Percentiles rank a stretch among this genome's conserved stretches.
These are phyloP conservation scores for Burhinus oedicnemus DNA, from an alignment of 2,113 vertebrate species.

Conservation along the genomic window DNA sequence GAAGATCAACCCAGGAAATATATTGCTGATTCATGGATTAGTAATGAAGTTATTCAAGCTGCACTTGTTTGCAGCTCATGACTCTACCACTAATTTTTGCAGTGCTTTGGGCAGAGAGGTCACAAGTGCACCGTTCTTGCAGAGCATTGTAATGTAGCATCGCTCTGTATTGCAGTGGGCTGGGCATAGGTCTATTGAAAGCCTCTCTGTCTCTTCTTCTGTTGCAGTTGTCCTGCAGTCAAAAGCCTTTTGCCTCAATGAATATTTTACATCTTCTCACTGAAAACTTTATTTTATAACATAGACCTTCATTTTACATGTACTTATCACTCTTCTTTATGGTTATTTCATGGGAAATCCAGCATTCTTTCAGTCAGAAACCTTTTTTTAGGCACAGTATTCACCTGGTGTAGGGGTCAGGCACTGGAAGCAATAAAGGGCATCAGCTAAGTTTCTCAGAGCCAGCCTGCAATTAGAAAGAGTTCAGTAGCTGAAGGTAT, in stretches of 20 bases:
- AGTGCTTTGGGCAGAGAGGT: background rate
- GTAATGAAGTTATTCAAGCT: background rate
- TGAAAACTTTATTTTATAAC: background rate
- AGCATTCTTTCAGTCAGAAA: background rate
- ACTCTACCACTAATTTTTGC: background rate
- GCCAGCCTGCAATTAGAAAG: background rate
- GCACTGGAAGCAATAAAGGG: background rate
- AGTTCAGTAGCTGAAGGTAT: background rate
- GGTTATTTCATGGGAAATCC: background rate
- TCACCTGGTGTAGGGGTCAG: background rate
- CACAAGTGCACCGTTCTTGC: background rate
- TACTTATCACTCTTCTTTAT: background rate
- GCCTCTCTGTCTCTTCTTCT: background rate
- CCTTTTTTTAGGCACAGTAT: background rate
- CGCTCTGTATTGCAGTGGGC: background rate
- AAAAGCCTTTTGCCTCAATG: background rate
- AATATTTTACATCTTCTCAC: background rate
- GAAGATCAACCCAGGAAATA: background rate
- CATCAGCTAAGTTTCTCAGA: background rate
- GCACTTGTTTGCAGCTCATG: background rate
- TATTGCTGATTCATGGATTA: background rate
- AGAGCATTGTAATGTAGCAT: rapidly evolving
- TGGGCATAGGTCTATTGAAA: background rate
- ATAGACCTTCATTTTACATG: background rate
- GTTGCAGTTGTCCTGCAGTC: background rate